phyloP scores from a whole-genome alignment of 2,888 invertebrate species.

The Holacanthella duospinosa region DNA sequence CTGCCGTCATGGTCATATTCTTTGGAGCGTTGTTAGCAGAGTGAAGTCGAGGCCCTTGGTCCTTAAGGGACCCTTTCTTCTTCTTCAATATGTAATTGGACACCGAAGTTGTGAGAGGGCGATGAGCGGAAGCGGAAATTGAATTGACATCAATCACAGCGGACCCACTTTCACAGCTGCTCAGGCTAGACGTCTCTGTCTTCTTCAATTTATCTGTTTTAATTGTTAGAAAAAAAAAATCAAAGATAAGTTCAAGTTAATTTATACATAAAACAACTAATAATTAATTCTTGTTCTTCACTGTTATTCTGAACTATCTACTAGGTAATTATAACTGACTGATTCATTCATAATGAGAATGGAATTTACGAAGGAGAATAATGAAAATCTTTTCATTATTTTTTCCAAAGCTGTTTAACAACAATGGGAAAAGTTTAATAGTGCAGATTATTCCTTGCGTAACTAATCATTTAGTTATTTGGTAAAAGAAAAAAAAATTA shows the following conservation, averaged over 20 bases:
- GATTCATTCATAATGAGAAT: background rate
- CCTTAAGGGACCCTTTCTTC: conserved; percentile 13
- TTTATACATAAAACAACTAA: background rate
- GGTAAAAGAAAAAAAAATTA: too few relatives aligned
- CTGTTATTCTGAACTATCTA: too few relatives aligned
- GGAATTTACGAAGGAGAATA: background rate
- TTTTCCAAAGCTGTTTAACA: too few relatives aligned
- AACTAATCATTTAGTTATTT: too few relatives aligned
- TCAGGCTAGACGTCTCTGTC: conserved; percentile 19
- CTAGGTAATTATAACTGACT: background rate
- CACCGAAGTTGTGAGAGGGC: conserved; percentile 12
- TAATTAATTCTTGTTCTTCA: background rate
- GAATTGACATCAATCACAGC: conserved; percentile 17
- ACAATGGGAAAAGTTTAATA: too few relatives aligned
- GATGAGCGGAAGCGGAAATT: conserved; percentile 32
- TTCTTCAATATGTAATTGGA: conserved; percentile 8
- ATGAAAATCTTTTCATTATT: too few relatives aligned
- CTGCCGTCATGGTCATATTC: conserved; percentile 6
- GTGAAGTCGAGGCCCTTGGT: too few relatives aligned
- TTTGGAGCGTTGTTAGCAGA: too few relatives aligned
- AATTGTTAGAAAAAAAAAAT: too few relatives aligned
- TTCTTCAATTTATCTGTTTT: conserved; percentile 35
- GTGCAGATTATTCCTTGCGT: too few relatives aligned
- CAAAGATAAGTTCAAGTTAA: background rate
- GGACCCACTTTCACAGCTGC: conserved; percentile 7